Conservation (phyloP, 2,797 vertebrate genomes). For the Ficedula albicollis region DNA sequence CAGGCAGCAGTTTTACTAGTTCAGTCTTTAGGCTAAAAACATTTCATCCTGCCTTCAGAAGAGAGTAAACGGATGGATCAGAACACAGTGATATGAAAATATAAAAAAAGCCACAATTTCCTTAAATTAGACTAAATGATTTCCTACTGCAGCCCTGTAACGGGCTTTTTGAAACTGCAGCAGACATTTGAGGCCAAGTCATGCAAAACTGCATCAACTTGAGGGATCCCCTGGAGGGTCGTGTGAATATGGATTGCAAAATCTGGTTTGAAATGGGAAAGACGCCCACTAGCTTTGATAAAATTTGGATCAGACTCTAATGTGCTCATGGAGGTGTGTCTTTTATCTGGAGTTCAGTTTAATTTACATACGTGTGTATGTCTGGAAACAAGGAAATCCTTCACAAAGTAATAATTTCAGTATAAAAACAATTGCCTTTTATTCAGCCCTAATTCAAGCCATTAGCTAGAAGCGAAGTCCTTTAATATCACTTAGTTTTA, state of each 20-base stretch:
- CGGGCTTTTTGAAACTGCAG: slow-evolving; percentile 41
- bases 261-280: slow-evolving; percentile 38
- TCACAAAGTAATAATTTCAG: background rate
- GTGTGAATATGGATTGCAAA: slow-evolving; percentile 53
- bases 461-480: background rate
- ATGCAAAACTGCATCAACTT: slow-evolving; percentile 46
- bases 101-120: background rate
- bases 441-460: background rate
- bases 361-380: background rate
- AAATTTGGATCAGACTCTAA: slow-evolving; percentile 44
- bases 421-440: background rate
- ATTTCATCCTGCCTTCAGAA: background rate
- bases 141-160: slow-evolving; percentile 44
- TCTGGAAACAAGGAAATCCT: slow-evolving; percentile 1
- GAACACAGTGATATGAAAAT: slow-evolving; percentile 36
- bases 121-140: slow-evolving; percentile 50
- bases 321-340: background rate
- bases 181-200: slow-evolving; percentile 24
- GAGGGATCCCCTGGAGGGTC: slow-evolving; percentile 35
- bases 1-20: background rate
- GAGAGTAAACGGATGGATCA: background rate
- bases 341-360: slow-evolving; percentile 28
- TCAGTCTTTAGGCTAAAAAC: background rate
- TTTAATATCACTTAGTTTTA: background rate
- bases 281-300: background rate